phyloP scores from a whole-genome alignment of 2,113 vertebrate genomes.

The Oophaga pumilio region DNA sequence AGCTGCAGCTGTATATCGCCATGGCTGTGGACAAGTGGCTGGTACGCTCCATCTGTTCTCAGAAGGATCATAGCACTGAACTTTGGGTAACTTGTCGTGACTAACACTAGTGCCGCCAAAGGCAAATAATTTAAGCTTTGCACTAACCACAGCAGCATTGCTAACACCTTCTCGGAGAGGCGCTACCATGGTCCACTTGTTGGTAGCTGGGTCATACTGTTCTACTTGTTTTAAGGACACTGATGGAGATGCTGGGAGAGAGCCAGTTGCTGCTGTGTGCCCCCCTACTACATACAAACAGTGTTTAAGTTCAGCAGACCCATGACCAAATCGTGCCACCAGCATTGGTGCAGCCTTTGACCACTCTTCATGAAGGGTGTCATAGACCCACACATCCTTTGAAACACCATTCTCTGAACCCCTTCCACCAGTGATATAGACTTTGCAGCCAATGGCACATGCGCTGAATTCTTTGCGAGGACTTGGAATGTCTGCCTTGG shows the following conservation, averaged over 20 bases:
- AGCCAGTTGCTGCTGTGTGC: constrained; percentile 79
- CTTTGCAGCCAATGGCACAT: constrained; percentile 82
- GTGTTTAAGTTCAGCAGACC: constrained; percentile 81
- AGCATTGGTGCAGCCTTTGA: constrained; percentile 82
- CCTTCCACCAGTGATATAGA: constrained; percentile 80
- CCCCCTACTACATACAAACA: constrained; percentile 81
- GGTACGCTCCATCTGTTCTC: constrained; percentile 83
- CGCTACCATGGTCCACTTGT: constrained; percentile 84
- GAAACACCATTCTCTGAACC: constrained; percentile 81
- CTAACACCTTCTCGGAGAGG: constrained; percentile 80
- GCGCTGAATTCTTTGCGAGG: constrained; percentile 82
- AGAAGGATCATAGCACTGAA: constrained; percentile 81
- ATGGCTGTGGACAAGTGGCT: constrained; percentile 82
- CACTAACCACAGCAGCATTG: constrained; percentile 81
- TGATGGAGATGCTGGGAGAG: constrained; percentile 80
- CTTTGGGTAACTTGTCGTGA: constrained; percentile 83
- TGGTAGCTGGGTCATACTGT: constrained; percentile 78
- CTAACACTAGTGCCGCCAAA: constrained; percentile 81
- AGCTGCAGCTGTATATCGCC: constrained; percentile 82
- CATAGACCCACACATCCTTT: constrained; percentile 83
- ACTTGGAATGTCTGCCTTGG: constrained; percentile 82
- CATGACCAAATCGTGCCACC: constrained; percentile 80
- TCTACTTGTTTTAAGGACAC: constrained; percentile 83
- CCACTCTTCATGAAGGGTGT: constrained; percentile 82
- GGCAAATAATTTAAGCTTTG: constrained; percentile 82